These are phyloP conservation scores for Horisme vitalbata DNA, from an alignment of 2,888 invertebrate species.

Conservation along the genomic window DNA sequence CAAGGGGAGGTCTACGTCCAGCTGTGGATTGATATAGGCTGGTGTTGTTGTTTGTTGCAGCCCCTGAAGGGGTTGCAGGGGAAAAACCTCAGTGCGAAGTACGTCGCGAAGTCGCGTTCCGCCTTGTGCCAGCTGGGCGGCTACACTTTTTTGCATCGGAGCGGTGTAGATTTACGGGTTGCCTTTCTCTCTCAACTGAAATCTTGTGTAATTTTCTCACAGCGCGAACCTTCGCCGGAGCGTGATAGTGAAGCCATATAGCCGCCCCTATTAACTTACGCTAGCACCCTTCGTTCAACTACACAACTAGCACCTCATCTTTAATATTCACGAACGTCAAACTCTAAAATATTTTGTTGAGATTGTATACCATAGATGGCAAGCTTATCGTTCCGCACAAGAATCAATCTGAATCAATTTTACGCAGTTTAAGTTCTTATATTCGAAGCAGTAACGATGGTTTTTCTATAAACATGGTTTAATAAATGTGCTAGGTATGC, in stretches of 20 bases:
- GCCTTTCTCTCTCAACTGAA: too few relatives aligned
- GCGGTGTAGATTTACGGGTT: too few relatives aligned
- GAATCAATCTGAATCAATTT: not conserved
- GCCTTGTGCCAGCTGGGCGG: too few relatives aligned
- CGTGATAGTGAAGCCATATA: not conserved
- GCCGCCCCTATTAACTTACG: not conserved
- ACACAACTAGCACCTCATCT: slow-evolving; percentile 1
- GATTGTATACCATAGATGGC: slow-evolving; percentile 31
- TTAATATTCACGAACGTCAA: slow-evolving; percentile 15
- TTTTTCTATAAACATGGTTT: not conserved
- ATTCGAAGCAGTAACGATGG: not conserved
- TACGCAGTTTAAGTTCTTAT: not conserved
- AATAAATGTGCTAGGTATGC: too few relatives aligned
- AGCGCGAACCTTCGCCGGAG: not conserved
- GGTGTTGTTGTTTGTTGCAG: too few relatives aligned
- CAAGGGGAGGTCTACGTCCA: too few relatives aligned
- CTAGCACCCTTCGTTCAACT: not conserved
- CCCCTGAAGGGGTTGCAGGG: too few relatives aligned
- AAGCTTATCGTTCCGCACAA: slow-evolving; percentile 5
- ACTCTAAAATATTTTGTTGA: slow-evolving; percentile 32
- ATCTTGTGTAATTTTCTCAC: too few relatives aligned
- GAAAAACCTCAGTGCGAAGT: too few relatives aligned
- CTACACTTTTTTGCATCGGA: too few relatives aligned
- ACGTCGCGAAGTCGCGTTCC: too few relatives aligned
- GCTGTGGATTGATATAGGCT: too few relatives aligned